Conservation (phyloP, 2,888 invertebrate genomes). For the Petrophora chlorosata region DNA sequence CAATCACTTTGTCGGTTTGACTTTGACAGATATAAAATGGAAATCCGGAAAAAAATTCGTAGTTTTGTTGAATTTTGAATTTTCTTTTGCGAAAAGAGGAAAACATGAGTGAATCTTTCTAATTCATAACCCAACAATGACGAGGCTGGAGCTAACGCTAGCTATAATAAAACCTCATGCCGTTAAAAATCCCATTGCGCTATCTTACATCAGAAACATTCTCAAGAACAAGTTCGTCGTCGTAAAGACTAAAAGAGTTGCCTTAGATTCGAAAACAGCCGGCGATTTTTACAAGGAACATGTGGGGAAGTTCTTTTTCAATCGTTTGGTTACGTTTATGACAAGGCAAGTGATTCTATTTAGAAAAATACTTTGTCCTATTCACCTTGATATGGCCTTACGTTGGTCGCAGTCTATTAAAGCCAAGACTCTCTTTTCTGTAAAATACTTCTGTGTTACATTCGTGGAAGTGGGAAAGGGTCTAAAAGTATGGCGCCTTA, state of each 20-base stretch:
- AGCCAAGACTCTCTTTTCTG: no score
- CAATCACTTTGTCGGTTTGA: no score
- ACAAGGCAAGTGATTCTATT: slow-evolving; percentile 81
- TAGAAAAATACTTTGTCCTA: not conserved
- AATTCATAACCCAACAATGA: slow-evolving; percentile 48
- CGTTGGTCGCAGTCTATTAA: no score
- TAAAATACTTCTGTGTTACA: no score
- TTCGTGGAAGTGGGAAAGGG: no score
- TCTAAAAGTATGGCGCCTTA: no score
- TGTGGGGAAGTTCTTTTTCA: slow-evolving; percentile 91
- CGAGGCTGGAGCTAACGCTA: slow-evolving; percentile 88
- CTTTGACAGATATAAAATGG: no score
- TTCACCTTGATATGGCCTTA: not conserved
- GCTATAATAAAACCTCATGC: slow-evolving; percentile 95
- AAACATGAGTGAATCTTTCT: slow-evolving; percentile 40
- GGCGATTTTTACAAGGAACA: slow-evolving; percentile 93
- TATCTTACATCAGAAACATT: slow-evolving; percentile 86
- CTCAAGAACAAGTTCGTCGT: slow-evolving; percentile 89
- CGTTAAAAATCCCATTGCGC: slow-evolving; percentile 88
- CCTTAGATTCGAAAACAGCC: slow-evolving; percentile 85
- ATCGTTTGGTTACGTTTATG: slow-evolving; percentile 92
- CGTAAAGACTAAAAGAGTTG: slow-evolving; percentile 86
- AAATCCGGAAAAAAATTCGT: no score
- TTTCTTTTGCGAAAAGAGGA: not conserved
- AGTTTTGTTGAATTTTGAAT: not conserved